Percentiles rank a stretch among this genome's conserved stretches.
phyloP scores from a whole-genome alignment of 2,113 vertebrate genomes.

The Chaenocephalus aceratus region DNA sequence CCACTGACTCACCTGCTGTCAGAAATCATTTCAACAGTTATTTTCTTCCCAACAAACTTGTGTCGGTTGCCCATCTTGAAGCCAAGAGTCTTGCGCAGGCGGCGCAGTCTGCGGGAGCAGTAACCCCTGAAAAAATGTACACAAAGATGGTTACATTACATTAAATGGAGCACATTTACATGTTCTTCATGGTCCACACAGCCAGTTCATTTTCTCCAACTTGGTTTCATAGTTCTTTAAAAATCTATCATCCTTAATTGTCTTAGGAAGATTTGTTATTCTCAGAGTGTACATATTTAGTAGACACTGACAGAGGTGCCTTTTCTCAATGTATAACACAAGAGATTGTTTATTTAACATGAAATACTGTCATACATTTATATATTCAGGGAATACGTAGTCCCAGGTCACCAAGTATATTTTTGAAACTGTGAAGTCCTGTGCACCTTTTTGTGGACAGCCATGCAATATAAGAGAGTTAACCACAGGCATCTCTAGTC shows the following conservation, averaged over 20 bases:
- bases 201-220: background rate
- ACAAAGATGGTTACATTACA: background rate
- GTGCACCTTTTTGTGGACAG: background rate
- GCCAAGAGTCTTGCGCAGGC: conserved; percentile 95
- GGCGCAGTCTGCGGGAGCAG: conserved; percentile 93
- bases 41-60: conserved; percentile 96
- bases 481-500: too few relatives aligned
- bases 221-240: background rate
- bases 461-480: background rate
- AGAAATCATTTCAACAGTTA: conserved; percentile 93
- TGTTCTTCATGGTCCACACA: background rate
- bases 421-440: background rate
- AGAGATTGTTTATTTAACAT: background rate
- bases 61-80: conserved; percentile 99
- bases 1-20: conserved; percentile 89
- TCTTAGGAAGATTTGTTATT: background rate
- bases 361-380: background rate
- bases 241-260: background rate
- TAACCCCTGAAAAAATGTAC: conserved; percentile 87
- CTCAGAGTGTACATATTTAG: too few relatives aligned
- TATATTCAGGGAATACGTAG: too few relatives aligned
- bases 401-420: too few relatives aligned
- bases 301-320: too few relatives aligned
- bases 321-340: background rate
- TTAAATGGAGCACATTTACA: background rate